Evolutionary conservation across 2,888 invertebrate genomes (phyloP).

Genomic region (Drosophila emarginata): DNA sequence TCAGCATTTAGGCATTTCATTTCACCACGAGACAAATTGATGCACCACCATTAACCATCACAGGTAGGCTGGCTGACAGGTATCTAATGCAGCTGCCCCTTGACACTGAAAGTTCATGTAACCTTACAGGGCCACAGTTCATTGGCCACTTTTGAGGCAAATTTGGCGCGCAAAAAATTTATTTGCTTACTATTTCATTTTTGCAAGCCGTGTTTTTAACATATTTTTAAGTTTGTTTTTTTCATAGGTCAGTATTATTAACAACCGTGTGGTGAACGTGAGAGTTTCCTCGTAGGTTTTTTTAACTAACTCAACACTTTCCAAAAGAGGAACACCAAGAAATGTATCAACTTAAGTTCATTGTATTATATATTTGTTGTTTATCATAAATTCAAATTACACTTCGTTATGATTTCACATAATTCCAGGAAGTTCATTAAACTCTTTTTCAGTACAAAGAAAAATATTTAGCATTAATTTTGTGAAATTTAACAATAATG

Average conservation of each 20-base stretch:
- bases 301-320: slow-evolving; percentile 24
- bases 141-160: slow-evolving; percentile 57
- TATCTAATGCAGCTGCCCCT: slow-evolving; percentile 24
- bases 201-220: slow-evolving; percentile 40
- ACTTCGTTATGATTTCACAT: slow-evolving; percentile 16
- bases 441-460: slow-evolving; percentile 27
- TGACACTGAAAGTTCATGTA: slow-evolving; percentile 2
- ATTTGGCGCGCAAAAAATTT: slow-evolving; percentile 63
- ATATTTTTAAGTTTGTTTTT: slow-evolving; percentile 42
- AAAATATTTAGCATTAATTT: slow-evolving; percentile 27
- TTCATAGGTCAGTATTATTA: slow-evolving; percentile 65
- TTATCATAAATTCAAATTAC: slow-evolving; percentile 48
- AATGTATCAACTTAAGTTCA: slow-evolving; percentile 42
- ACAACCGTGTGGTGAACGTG: slow-evolving; percentile 29
- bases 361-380: slow-evolving; percentile 30
- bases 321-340: neutral
- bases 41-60: slow-evolving; percentile 15
- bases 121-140: slow-evolving; percentile 45
- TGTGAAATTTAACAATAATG: slow-evolving; percentile 39
- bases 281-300: slow-evolving; percentile 12
- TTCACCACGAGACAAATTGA: slow-evolving; percentile 5
- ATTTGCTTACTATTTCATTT: slow-evolving; percentile 25
- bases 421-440: slow-evolving; percentile 63
- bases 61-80: slow-evolving; percentile 4
- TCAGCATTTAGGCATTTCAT: slow-evolving; percentile 51